Conservation (phyloP, 2,888 invertebrate genomes). For the Pollenia griseotomentosa region DNA sequence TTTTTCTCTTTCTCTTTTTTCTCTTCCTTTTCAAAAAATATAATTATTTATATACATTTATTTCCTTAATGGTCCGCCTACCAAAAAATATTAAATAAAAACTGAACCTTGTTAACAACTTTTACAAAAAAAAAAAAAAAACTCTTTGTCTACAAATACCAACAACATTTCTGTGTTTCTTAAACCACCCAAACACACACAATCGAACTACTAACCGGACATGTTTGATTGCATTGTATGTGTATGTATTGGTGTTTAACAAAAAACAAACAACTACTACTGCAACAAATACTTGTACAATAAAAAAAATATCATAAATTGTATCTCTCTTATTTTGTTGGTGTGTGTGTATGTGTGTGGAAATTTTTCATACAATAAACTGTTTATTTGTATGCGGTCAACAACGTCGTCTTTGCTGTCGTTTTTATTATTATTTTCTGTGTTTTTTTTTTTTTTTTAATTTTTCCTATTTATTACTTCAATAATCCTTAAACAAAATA, state of each 20-base stretch:
- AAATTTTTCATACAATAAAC: conserved; percentile 20
- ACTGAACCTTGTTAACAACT: conserved; percentile 65
- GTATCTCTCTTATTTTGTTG: not conserved
- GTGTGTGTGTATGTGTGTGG: conserved; percentile 28
- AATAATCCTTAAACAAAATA: conserved; percentile 74
- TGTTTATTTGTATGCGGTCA: conserved; percentile 62
- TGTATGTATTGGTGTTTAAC: conserved; percentile 11
- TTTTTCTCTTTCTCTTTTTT: conserved; percentile 65
- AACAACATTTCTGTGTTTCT: conserved; percentile 63
- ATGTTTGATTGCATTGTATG: conserved; percentile 18
- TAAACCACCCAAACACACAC: conserved; percentile 19
- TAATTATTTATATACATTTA: conserved; percentile 75
- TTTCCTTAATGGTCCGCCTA: conserved; percentile 74
- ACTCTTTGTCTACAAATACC: conserved; percentile 73
- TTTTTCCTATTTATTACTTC: conserved; percentile 74
- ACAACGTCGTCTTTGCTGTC: conserved; percentile 68
- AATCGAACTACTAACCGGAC: not conserved
- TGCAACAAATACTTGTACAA: conserved; percentile 35
- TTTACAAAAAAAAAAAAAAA: conserved; percentile 72
- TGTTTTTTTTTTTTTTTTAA: conserved; percentile 38
- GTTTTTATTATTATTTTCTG: conserved; percentile 40
- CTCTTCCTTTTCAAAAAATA: conserved; percentile 57
- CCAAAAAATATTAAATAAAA: conserved; percentile 39
- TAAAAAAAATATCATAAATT: conserved; percentile 1
- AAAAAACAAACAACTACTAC: conserved; percentile 26